phyloP scores from a whole-genome alignment of 2,113 vertebrate genomes.

The Bubalus kerabau region DNA sequence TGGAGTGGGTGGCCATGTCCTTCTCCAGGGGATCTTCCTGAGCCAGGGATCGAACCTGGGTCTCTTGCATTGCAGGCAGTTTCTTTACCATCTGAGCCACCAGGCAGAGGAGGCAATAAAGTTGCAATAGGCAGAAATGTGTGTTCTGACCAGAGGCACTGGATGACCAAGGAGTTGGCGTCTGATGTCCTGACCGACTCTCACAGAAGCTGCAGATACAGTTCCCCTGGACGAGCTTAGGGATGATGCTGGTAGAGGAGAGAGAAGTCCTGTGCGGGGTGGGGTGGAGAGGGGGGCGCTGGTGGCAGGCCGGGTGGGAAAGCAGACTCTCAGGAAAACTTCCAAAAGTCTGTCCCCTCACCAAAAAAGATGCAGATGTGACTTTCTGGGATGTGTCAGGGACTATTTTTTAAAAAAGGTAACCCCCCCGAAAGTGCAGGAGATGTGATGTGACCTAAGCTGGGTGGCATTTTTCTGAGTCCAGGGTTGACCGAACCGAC shows the following conservation, averaged over 20 bases:
- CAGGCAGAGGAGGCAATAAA: not conserved
- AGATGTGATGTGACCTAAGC: not conserved
- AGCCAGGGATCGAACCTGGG: not conserved
- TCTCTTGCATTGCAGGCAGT: not conserved
- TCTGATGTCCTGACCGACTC: not conserved
- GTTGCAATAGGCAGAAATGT: not conserved
- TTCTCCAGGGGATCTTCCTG: not conserved
- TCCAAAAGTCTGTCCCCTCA: not conserved
- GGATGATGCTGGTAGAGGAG: no score
- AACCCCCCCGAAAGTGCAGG: not conserved
- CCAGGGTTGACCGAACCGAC: accelerated
- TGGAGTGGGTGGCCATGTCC: not conserved
- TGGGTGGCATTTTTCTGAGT: not conserved
- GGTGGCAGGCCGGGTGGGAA: accelerated
- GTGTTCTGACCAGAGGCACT: not conserved
- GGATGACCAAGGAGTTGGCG: not conserved
- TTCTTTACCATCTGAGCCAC: not conserved
- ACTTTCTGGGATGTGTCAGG: not conserved
- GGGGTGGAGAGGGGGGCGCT: accelerated
- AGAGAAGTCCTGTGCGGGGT: accelerated
- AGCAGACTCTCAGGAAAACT: not conserved
- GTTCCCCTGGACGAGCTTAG: not conserved
- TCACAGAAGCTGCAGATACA: not conserved
- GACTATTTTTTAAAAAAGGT: not conserved
- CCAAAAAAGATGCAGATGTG: not conserved